Conservation (phyloP, 1,140 invertebrate genomes). For the Papilio polyxenes region DNA sequence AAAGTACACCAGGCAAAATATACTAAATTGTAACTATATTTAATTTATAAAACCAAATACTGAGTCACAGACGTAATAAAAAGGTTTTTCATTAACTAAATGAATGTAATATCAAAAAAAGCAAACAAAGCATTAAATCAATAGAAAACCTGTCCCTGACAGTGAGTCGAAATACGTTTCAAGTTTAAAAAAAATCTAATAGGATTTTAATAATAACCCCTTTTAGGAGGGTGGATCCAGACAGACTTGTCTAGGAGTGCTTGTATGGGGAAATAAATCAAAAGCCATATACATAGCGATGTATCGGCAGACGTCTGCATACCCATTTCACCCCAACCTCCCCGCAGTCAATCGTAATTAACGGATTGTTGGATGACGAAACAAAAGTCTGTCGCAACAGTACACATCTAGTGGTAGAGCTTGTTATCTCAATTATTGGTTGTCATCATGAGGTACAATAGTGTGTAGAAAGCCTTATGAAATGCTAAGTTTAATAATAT, state of each 20-base stretch:
- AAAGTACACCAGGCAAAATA: too few relatives aligned
- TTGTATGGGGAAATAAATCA: conserved; percentile 36
- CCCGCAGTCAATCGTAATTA: conserved; percentile 65
- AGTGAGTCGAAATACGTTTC: conserved; percentile 24
- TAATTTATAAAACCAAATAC: not conserved
- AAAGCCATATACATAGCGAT: conserved; percentile 32
- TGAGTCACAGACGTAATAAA: not conserved
- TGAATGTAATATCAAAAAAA: not conserved
- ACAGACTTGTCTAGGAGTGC: conserved; percentile 36
- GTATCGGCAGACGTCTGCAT: conserved; percentile 48
- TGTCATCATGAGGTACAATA: not conserved
- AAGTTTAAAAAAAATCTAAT: conserved; percentile 29
- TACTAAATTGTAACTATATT: too few relatives aligned
- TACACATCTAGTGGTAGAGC: not conserved
- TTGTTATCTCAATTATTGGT: not conserved
- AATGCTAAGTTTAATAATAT: not conserved
- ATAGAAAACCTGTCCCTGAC: conserved; percentile 19
- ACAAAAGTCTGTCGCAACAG: not conserved
- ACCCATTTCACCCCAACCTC: conserved; percentile 46
- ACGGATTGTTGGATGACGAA: conserved; percentile 56
- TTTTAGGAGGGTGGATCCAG: conserved; percentile 37
- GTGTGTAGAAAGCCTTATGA: not conserved
- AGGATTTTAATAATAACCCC: conserved; percentile 37
- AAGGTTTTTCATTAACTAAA: not conserved
- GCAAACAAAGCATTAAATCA: not conserved